These are phyloP conservation scores for Phylloscopus whistleri DNA, from an alignment of 2,113 vertebrate species.

Conservation along the genomic window DNA sequence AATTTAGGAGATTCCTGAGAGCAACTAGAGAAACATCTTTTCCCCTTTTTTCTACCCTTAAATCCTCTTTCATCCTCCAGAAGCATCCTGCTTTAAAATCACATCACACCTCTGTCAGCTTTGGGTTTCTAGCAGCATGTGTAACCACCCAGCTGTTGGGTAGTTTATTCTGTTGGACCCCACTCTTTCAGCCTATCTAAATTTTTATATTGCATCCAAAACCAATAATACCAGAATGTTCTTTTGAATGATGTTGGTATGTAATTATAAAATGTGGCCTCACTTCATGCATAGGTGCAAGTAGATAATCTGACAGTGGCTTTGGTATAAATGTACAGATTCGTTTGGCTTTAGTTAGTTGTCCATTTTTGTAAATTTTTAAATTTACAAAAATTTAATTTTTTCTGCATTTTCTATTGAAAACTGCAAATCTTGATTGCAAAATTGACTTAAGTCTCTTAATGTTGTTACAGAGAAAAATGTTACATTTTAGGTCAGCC, in stretches of 20 bases:
- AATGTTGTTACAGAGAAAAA: background rate
- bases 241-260: background rate
- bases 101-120: background rate
- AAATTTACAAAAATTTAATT: no score
- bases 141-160: background rate
- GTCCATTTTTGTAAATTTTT: background rate
- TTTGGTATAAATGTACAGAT: background rate
- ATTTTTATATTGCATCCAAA: background rate
- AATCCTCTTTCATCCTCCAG: background rate
- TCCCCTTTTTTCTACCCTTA: background rate
- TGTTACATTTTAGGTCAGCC: background rate
- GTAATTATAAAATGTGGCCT: background rate
- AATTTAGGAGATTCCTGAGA: conserved; percentile 22
- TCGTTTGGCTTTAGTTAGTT: background rate
- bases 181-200: background rate
- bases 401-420: background rate
- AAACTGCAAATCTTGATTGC: background rate
- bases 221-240: background rate
- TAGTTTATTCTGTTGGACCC: background rate
- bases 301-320: background rate
- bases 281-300: background rate
- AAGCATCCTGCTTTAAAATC: conserved; percentile 16
- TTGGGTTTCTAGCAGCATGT: background rate
- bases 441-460: background rate
- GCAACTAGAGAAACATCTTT: background rate